Evolutionary conservation across 2,113 vertebrate genomes (phyloP).

Genomic region (Aldabrachelys gigantea): DNA sequence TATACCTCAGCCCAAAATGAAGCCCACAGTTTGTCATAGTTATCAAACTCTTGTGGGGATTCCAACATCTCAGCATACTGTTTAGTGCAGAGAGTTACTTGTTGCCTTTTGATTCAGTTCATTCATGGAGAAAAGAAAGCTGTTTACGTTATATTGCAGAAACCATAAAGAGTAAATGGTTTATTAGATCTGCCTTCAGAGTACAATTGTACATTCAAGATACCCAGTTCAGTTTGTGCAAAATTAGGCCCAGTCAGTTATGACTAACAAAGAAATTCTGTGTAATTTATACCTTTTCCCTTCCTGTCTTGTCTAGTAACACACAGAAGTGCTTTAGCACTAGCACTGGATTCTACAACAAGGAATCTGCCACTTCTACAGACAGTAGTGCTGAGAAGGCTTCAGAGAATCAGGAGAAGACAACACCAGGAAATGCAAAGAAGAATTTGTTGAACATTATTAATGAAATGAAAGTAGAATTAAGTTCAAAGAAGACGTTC

Average conservation of each 20-base stretch:
- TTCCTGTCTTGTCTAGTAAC: slow-evolving; percentile 35
- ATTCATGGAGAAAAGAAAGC: background rate
- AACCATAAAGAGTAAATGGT: background rate
- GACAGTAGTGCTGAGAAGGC: background rate
- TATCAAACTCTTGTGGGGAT: background rate
- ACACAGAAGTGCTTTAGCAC: slow-evolving; percentile 67
- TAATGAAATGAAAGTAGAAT: slow-evolving; percentile 88
- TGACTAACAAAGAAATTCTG: background rate
- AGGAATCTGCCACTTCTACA: slow-evolving; percentile 27
- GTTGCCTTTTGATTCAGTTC: background rate
- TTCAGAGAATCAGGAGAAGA: background rate
- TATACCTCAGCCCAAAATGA: background rate
- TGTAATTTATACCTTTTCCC: background rate
- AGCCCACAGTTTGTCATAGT: background rate
- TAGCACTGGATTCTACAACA: background rate
- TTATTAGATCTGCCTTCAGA: background rate
- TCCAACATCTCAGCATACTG: too few species aligned
- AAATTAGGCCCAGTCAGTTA: background rate
- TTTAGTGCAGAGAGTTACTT: background rate
- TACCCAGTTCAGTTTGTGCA: background rate
- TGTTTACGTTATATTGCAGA: background rate
- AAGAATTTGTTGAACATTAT: slow-evolving; percentile 84
- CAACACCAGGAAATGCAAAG: slow-evolving; percentile 67
- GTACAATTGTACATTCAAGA: background rate
- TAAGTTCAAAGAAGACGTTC: slow-evolving; percentile 80